These are phyloP conservation scores for Cacoxenus indagator DNA, from an alignment of 2,888 invertebrate genomes.

Conservation along the genomic window DNA sequence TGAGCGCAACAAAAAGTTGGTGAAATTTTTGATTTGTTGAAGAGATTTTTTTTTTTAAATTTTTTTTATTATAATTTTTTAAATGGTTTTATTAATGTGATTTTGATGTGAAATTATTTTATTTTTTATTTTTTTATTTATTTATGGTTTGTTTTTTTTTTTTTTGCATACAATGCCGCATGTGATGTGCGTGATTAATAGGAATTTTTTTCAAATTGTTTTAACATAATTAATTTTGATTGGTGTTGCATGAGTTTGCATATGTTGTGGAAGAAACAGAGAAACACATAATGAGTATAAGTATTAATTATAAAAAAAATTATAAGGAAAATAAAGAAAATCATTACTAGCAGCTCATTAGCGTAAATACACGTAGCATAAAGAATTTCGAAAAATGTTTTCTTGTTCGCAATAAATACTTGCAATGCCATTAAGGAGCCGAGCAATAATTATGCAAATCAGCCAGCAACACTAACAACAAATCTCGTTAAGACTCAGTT, in stretches of 20 bases:
- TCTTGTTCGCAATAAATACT: not conserved
- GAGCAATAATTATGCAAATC: not conserved
- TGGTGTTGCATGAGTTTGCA: not conserved
- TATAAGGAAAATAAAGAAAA: not conserved
- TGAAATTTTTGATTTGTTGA: slow-evolving; percentile 33
- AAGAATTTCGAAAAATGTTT: too few species aligned
- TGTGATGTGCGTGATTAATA: not conserved
- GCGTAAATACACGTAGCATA: not conserved
- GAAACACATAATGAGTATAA: slow-evolving; percentile 3
- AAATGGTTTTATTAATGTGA: slow-evolving; percentile 33
- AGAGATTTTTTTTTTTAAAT: slow-evolving; percentile 28
- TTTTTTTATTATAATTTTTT: slow-evolving; percentile 28
- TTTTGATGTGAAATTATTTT: slow-evolving; percentile 17
- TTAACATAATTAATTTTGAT: not conserved
- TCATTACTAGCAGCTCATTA: not conserved
- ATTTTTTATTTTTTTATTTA: not conserved
- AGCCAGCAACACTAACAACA: not conserved
- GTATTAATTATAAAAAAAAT: slow-evolving; percentile 22
- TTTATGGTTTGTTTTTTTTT: not conserved
- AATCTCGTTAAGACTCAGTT: not conserved
- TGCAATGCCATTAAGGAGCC: not conserved
- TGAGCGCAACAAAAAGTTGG: slow-evolving; percentile 36
- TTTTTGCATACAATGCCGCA: not conserved
- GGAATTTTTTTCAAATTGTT: not conserved
- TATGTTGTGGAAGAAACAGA: slow-evolving; percentile 29